These are phyloP conservation scores for Cassiopea xamachana DNA, from an alignment of 30 jellyfish, hydroid and myxozoan species.

Conservation along the genomic window DNA sequence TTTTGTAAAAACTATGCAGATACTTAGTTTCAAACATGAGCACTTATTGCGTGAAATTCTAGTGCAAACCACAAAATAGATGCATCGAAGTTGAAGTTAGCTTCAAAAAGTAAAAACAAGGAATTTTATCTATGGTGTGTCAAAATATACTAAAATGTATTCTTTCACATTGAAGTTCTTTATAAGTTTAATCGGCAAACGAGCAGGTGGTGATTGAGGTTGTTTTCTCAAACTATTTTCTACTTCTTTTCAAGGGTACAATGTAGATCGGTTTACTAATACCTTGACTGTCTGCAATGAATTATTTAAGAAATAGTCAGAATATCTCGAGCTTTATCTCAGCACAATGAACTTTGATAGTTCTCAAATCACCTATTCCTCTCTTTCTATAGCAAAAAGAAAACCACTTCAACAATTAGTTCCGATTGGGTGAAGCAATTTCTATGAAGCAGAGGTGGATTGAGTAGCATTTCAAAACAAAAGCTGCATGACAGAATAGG, in stretches of 20 bases:
- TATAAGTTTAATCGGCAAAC: too few relatives aligned
- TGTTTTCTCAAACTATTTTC: not conserved
- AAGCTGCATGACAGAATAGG: too few relatives aligned
- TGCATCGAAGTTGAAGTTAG: too few relatives aligned
- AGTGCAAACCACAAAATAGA: too few relatives aligned
- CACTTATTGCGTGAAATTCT: too few relatives aligned
- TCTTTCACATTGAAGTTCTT: not conserved
- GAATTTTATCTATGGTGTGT: too few relatives aligned
- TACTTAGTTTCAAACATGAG: too few relatives aligned
- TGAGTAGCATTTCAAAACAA: too few relatives aligned
- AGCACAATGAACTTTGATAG: not conserved
- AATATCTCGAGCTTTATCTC: not conserved
- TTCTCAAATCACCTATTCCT: not conserved
- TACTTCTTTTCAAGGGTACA: not conserved
- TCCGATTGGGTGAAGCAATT: too few relatives aligned
- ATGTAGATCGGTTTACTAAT: not conserved
- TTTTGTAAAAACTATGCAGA: not conserved
- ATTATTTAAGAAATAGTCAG: not conserved
- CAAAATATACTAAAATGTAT: not conserved
- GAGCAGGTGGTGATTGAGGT: not conserved
- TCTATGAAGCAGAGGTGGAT: too few relatives aligned
- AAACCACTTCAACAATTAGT: too few relatives aligned
- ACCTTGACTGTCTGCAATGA: not conserved
- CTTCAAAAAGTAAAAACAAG: too few relatives aligned
- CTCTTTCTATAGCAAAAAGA: not conserved